Conservation (phyloP, 2,888 invertebrate species). For the Tineola bisselliella region DNA sequence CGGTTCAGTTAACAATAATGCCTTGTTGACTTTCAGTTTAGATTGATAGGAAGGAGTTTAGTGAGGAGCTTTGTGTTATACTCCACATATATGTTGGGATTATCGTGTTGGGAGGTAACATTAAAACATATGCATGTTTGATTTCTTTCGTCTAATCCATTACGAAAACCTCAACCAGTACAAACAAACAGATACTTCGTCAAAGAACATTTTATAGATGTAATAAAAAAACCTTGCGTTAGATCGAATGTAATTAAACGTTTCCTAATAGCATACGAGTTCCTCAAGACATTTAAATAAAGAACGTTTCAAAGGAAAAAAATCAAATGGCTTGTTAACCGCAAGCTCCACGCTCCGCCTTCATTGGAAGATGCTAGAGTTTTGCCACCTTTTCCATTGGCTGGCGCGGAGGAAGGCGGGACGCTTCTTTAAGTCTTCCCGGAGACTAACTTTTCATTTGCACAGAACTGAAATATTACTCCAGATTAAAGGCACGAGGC, state of each 20-base stretch:
- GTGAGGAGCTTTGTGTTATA: too few relatives aligned
- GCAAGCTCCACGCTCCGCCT: constrained; percentile 46
- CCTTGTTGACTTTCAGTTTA: not conserved
- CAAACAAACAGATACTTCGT: not conserved
- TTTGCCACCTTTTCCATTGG: constrained; percentile 64
- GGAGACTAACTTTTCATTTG: constrained; percentile 64
- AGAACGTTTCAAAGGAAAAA: constrained; percentile 57
- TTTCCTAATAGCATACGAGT: constrained; percentile 2
- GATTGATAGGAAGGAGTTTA: not conserved
- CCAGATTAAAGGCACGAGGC: constrained; percentile 55
- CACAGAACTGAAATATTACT: constrained; percentile 61
- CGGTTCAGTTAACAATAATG: not conserved
- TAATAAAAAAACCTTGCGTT: constrained; percentile 3
- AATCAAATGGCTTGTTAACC: constrained; percentile 61
- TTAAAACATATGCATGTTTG: not conserved
- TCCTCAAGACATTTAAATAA: constrained; percentile 46
- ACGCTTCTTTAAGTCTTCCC: constrained; percentile 52
- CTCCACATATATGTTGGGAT: not conserved
- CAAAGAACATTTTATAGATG: constrained; percentile 1
- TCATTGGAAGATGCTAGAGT: constrained; percentile 57
- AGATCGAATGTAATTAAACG: constrained; percentile 10
- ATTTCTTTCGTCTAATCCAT: not conserved
- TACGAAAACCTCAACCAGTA: not conserved
- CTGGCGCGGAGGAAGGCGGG: constrained; percentile 50
- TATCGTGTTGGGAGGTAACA: constrained; percentile 5